Evolutionary conservation across 1,140 invertebrate species (phyloP), one percentile per base, ranked within the genome.

Genomic region (Arctopsyche grandis): DNA sequence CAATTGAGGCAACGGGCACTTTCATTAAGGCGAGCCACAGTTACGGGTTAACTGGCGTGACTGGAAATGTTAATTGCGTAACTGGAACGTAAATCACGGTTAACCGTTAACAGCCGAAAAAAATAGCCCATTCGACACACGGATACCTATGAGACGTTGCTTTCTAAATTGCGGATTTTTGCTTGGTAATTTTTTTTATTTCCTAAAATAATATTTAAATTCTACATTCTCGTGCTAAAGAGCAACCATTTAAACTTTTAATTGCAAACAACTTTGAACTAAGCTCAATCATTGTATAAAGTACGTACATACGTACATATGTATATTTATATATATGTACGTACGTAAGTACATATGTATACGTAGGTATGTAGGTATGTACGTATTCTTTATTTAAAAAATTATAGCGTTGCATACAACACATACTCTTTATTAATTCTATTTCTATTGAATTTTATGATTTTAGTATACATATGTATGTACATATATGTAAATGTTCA

Each of bases 41-140:
- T 79, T 69, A 24, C 78, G 63, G 58, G 78, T 79, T 75, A 79
- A 79, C 78, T 75, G 63, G 78, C 78, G 73, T 79, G 78, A 79
- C 78, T 75, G 71, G 60, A 76, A 79, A 79, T 79, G 78, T 79
- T 79, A 79, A 79, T 79, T 79, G 75, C 78, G 48, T 69, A 69
- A 69, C 19, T 69, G 73, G 73, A 52, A 73, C 78, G 63, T 79
- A 79, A 79, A 79, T 79, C 78, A 79, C 73, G 63, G 60, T 29
- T 29, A 66, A 52, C 71, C 24, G 63, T 60, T 60, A 38, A 38
- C 7, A 7, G 29, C 26, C 24, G 9, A n/a, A 14, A 29, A 78
- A 70, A 75, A 75, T 29, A 58, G 26, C 19, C 19, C 52, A n/a
- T 26, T 21, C 70, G 69, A 21, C n/a, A 10, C 26, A 29, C 14